A percentile compares a stretch with the other conserved stretches of the same genome.
Evolutionary conservation across 2,797 vertebrate genomes (phyloP).

Genomic region (Babyrousa celebensis): DNA sequence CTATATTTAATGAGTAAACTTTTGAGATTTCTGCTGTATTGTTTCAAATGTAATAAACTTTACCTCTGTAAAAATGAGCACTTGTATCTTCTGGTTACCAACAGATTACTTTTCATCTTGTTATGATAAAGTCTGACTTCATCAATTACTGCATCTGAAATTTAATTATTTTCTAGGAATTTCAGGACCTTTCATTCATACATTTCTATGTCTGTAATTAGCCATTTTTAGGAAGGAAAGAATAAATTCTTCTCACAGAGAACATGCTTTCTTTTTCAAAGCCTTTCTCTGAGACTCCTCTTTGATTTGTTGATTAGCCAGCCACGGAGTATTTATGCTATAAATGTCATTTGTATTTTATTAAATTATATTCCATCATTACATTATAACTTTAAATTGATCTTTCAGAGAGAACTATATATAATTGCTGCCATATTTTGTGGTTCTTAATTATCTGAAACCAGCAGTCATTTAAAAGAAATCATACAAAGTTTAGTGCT

Average conservation of each 20-base stretch:
- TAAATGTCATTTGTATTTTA: constrained; percentile 91
- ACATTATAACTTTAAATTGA: constrained; percentile 83
- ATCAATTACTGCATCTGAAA: constrained; percentile 76
- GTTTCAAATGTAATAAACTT: constrained; percentile 88
- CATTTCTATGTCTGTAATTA: constrained; percentile 84
- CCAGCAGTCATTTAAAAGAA: constrained; percentile 89
- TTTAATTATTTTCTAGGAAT: constrained; percentile 86
- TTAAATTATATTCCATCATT: constrained; percentile 87
- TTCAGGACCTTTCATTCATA: constrained; percentile 86
- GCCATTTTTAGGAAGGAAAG: constrained; percentile 88
- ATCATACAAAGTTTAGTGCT: constrained; percentile 86
- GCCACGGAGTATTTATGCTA: constrained; percentile 92
- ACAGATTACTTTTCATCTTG: constrained; percentile 84
- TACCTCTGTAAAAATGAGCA: constrained; percentile 85
- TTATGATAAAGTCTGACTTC: constrained; percentile 78
- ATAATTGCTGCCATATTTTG: constrained; percentile 87
- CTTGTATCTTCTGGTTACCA: constrained; percentile 87
- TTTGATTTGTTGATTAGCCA: constrained; percentile 91
- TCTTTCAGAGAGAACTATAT: constrained; percentile 86
- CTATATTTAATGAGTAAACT: constrained; percentile 86
- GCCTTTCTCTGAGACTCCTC: constrained; percentile 88
- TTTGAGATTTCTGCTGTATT: constrained; percentile 89
- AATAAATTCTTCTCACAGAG: constrained; percentile 85
- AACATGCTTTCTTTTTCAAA: constrained; percentile 89
- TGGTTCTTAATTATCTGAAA: constrained; percentile 90